Conservation (phyloP, 2,797 vertebrate species). For the Pangasius krempfi region DNA sequence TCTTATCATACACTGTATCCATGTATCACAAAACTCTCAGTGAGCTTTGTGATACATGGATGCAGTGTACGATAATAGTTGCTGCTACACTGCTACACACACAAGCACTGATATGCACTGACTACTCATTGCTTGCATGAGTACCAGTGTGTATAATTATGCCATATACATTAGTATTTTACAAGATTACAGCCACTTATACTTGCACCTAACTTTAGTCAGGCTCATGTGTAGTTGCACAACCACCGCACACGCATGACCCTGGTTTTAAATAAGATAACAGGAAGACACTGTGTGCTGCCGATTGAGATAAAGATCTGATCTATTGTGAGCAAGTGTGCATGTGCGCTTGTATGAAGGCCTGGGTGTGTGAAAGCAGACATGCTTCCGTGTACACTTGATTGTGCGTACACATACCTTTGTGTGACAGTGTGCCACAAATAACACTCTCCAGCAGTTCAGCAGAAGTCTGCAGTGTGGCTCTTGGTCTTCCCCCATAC, state of each 20-base stretch:
- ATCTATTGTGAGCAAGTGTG: slow-evolving; percentile 41
- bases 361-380: slow-evolving; percentile 40
- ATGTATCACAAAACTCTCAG: neutral
- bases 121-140: slow-evolving; percentile 1
- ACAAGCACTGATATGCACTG: neutral
- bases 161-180: neutral
- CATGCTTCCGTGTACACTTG: slow-evolving; percentile 31
- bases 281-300: slow-evolving; percentile 50
- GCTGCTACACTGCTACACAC: neutral
- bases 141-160: neutral
- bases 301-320: slow-evolving; percentile 42
- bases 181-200: neutral
- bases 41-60: no score
- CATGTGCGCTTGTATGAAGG: slow-evolving; percentile 40
- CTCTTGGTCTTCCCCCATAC: neutral
- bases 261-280: slow-evolving; percentile 49
- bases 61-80: neutral
- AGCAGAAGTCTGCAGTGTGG: slow-evolving; percentile 1
- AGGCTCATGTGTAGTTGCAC: neutral
- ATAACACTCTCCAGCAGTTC: slow-evolving; percentile 38
- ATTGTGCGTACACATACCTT: slow-evolving; percentile 36
- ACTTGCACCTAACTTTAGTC: neutral
- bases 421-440: slow-evolving; percentile 48
- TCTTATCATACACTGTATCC: neutral
- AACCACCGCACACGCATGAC: slow-evolving; percentile 17